Conservation (phyloP, 2,797 vertebrate species). For the Synaphobranchus kaupii region DNA sequence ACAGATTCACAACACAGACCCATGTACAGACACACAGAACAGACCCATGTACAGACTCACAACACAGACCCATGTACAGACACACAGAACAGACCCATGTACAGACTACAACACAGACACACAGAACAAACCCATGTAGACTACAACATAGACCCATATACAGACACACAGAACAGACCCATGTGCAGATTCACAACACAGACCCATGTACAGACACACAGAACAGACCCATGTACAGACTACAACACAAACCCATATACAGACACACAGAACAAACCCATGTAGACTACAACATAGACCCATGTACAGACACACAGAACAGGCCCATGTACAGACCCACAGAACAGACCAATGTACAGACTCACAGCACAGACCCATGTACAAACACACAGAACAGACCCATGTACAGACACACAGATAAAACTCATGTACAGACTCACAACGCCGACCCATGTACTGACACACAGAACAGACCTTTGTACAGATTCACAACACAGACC, state of each 20-base stretch:
- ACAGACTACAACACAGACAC: background rate
- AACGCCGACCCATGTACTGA: background rate
- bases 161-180: background rate
- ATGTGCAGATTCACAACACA: background rate
- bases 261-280: background rate
- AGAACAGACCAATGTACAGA: background rate
- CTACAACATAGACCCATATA: too few species aligned
- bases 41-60: background rate
- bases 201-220: background rate
- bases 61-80: background rate
- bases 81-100: background rate
- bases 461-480: too few species aligned
- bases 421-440: background rate
- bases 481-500: background rate
- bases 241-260: background rate
- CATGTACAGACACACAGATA: background rate
- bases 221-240: constrained; percentile 52
- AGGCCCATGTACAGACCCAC: background rate
- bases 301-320: background rate
- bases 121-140: too few species aligned
- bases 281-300: too few species aligned
- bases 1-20: background rate
- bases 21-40: background rate
- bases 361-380: background rate
- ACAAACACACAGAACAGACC: background rate